A percentile compares a stretch with the other conserved stretches of the same genome.
Conservation (phyloP, 2,888 invertebrate species). For the Lasius fuliginosus region DNA sequence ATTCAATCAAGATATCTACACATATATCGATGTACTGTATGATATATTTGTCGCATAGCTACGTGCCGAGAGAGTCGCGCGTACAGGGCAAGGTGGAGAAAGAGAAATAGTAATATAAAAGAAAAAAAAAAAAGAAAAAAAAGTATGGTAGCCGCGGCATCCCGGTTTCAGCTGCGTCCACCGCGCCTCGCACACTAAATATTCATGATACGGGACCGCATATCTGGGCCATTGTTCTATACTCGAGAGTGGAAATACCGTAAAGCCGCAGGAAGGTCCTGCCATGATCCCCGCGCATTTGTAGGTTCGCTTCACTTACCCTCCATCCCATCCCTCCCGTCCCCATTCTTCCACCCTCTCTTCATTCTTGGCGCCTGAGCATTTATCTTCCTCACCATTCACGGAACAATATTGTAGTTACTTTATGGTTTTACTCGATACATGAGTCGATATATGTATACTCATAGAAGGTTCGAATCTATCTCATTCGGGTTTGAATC, state of each 20-base stretch:
- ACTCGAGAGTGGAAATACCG: conserved; percentile 71
- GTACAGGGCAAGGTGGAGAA: conserved; percentile 18
- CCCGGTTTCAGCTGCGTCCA: conserved; percentile 55
- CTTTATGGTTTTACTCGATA: not conserved
- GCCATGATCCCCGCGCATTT: conserved; percentile 48
- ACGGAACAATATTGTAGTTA: conserved; percentile 34
- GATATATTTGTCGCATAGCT: conserved; percentile 22
- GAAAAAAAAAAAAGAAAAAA: not conserved
- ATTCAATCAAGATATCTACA: conserved; percentile 17
- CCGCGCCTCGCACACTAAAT: conserved; percentile 75
- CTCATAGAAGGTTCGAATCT: too few relatives aligned
- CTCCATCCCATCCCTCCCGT: not conserved
- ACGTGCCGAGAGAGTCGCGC: not conserved
- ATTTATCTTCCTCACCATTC: conserved; percentile 42
- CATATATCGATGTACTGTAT: not conserved
- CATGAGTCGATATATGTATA: not conserved
- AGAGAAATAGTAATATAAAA: conserved; percentile 23
- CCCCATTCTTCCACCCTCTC: not conserved
- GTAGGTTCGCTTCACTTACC: conserved; percentile 38
- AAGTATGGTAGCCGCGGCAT: conserved; percentile 29
- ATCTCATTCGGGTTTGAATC: too few relatives aligned
- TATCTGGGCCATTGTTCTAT: conserved; percentile 79
- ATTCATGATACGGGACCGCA: conserved; percentile 79
- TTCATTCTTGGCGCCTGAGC: conserved; percentile 12
- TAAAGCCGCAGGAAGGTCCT: conserved; percentile 60